Percentiles rank a stretch among this genome's conserved stretches.
phyloP scores from a whole-genome alignment of 2,888 invertebrate genomes.

The Neocrepidodera transversa region DNA sequence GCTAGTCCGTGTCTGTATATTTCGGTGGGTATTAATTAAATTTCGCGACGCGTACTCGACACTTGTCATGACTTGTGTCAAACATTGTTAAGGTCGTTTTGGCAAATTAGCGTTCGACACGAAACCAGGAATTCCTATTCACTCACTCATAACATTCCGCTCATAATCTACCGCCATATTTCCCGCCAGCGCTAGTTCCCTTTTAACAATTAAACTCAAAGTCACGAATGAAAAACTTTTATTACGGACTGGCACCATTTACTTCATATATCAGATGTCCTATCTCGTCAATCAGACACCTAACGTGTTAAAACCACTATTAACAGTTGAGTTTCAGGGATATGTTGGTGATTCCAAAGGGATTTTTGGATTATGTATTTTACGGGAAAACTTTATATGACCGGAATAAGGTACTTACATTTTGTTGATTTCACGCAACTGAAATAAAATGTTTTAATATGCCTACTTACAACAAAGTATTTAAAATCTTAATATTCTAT shows the following conservation, averaged over 20 bases:
- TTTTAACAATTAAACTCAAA: conserved; percentile 30
- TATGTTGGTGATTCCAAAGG: neutral
- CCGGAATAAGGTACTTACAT: no score
- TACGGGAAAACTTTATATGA: no score
- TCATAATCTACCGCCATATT: conserved; percentile 31
- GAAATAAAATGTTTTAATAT: no score
- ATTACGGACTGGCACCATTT: conserved; percentile 26
- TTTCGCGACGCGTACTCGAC: conserved; percentile 50
- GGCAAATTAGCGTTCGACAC: conserved; percentile 49
- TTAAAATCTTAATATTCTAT: no score
- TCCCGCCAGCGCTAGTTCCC: conserved; percentile 26
- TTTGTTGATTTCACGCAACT: no score
- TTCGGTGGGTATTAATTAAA: conserved; percentile 53
- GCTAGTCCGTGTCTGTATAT: conserved; percentile 23
- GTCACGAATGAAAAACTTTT: conserved; percentile 29
- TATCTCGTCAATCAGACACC: conserved; percentile 19
- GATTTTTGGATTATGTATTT: neutral
- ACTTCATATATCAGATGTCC: conserved; percentile 21
- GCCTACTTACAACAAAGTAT: no score
- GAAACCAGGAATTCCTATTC: conserved; percentile 41
- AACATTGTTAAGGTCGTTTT: conserved; percentile 53
- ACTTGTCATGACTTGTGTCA: conserved; percentile 56
- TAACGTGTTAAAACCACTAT: conserved; percentile 17
- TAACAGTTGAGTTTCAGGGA: conserved; percentile 1
- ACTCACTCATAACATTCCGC: conserved; percentile 36